Percentiles rank a stretch among this genome's conserved stretches.
These are phyloP conservation scores for Diorhabda sublineata DNA, from an alignment of 1,140 invertebrate species.

Conservation along the genomic window DNA sequence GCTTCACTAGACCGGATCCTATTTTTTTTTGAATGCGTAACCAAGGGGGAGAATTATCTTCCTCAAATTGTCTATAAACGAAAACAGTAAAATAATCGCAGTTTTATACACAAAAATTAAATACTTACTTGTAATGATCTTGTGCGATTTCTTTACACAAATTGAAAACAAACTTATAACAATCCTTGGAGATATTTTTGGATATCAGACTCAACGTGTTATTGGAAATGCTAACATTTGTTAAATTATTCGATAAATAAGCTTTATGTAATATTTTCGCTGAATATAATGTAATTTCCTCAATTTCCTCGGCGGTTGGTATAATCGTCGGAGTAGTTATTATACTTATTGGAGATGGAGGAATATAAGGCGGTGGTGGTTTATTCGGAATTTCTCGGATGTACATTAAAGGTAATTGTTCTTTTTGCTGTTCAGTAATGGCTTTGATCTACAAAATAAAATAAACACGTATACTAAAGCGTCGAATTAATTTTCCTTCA, in stretches of 20 bases:
- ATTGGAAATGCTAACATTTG: constrained; percentile 44
- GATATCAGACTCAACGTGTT: constrained; percentile 40
- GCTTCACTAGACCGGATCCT: constrained; percentile 46
- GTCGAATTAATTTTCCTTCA: neutral
- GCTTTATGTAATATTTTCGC: constrained; percentile 49
- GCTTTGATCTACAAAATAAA: constrained; percentile 26
- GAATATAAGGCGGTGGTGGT: constrained; percentile 68
- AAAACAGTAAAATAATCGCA: neutral
- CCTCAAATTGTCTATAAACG: constrained; percentile 37
- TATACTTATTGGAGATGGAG: constrained; percentile 46
- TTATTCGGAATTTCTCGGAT: constrained; percentile 67
- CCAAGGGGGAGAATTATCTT: constrained; percentile 54
- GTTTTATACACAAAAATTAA: neutral
- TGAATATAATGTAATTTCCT: constrained; percentile 48
- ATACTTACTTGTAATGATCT: constrained; percentile 47
- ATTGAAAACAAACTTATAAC: constrained; percentile 59
- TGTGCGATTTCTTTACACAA: constrained; percentile 60
- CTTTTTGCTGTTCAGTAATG: constrained; percentile 48
- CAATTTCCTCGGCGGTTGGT: constrained; percentile 50
- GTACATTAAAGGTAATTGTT: constrained; percentile 54
- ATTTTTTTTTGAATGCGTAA: constrained; percentile 48
- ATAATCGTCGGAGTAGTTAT: constrained; percentile 43
- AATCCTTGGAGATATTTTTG: constrained; percentile 46
- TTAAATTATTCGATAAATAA: constrained; percentile 46
- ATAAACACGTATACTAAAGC: neutral